A percentile compares a stretch with the other conserved stretches of the same genome.
phyloP scores from a whole-genome alignment of 2,113 vertebrate species.

The Caretta caretta region DNA sequence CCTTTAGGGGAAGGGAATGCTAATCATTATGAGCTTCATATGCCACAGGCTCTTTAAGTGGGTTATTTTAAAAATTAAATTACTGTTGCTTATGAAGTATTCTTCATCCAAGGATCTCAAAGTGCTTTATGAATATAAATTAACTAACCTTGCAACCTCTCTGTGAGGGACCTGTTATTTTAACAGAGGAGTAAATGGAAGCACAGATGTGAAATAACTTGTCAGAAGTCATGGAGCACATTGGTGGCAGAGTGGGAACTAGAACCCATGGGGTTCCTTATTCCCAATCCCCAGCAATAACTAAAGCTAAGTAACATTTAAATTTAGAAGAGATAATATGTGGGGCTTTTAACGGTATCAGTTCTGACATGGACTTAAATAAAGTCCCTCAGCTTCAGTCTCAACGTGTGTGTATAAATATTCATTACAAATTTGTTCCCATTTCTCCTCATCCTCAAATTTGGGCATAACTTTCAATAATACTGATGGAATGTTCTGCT shows the following conservation, averaged over 20 bases:
- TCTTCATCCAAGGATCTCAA: neutral
- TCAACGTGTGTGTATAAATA: neutral
- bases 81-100: neutral
- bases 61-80: neutral
- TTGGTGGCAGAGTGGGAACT: neutral
- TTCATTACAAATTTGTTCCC: neutral
- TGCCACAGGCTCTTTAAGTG: neutral
- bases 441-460: neutral
- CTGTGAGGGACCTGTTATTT: rapidly evolving
- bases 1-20: neutral
- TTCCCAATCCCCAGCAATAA: neutral
- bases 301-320: neutral
- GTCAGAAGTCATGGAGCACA: neutral
- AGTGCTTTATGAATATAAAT: neutral
- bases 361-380: neutral
- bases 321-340: neutral
- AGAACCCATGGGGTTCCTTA: neutral
- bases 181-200: neutral
- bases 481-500: neutral
- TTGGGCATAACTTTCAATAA: rapidly evolving
- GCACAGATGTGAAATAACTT: neutral
- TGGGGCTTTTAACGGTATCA: neutral
- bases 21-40: neutral
- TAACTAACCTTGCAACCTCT: neutral
- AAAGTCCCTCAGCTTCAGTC: neutral